phyloP scores from a whole-genome alignment of 2,797 vertebrate genomes.

The Melanotaenia boesemani region DNA sequence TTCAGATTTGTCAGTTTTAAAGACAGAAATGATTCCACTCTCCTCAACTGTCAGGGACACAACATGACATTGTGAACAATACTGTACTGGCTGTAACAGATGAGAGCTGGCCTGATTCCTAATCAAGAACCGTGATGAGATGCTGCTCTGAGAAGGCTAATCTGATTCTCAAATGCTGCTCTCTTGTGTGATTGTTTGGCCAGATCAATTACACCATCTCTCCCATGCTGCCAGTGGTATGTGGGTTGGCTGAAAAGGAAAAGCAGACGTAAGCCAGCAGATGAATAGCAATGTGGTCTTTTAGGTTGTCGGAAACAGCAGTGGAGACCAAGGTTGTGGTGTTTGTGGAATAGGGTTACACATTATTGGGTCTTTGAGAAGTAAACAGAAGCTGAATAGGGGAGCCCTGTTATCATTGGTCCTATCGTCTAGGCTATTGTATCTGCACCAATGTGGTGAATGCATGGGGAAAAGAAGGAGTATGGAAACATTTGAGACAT shows the following conservation, averaged over 20 bases:
- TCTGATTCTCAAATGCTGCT: constrained; percentile 49
- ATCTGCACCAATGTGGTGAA: constrained; percentile 59
- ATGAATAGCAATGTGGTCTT: constrained; percentile 56
- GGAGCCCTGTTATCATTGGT: constrained; percentile 60
- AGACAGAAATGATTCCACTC: constrained; percentile 20
- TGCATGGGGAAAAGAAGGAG: constrained; percentile 42
- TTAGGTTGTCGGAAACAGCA: constrained; percentile 51
- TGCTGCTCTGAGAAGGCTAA: constrained; percentile 48
- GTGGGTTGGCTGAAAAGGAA: constrained; percentile 21
- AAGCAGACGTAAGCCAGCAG: constrained; percentile 33
- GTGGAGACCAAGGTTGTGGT: constrained; percentile 54
- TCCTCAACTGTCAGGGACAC: constrained; percentile 38
- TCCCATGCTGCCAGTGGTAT: constrained; percentile 29
- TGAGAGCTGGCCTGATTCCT: constrained; percentile 56
- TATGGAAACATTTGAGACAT: constrained; percentile 76
- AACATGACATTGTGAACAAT: constrained; percentile 40
- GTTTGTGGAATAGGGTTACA: constrained; percentile 71
- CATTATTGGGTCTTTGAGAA: constrained; percentile 66
- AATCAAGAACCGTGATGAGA: constrained; percentile 40
- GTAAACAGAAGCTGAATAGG: constrained; percentile 65
- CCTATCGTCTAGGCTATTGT: constrained; percentile 67
- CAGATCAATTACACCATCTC: constrained; percentile 64
- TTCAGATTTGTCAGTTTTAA: constrained; percentile 31
- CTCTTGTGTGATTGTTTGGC: constrained; percentile 63
- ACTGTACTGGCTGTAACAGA: constrained; percentile 44